Conservation (phyloP, 2,888 invertebrate genomes). For the Polydesmus complanatus region DNA sequence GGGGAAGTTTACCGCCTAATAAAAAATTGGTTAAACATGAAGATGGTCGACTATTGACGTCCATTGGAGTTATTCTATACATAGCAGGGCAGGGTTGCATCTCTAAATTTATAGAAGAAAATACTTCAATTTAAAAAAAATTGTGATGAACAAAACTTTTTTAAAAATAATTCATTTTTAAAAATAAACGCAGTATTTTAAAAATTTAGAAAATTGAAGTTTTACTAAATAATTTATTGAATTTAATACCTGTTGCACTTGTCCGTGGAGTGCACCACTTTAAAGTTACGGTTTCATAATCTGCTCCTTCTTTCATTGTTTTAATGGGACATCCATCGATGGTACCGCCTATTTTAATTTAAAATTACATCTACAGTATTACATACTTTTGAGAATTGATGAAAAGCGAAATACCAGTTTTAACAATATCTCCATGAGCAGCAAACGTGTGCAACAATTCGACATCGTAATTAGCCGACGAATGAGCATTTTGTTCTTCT, state of each 20-base stretch:
- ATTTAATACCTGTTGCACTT: constrained; percentile 30
- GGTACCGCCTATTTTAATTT: neutral
- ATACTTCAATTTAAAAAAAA: too few relatives aligned
- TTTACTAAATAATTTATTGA: neutral
- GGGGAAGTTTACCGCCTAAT: constrained; percentile 58
- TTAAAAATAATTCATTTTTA: constrained; percentile 1
- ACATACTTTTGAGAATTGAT: neutral
- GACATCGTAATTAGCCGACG: constrained; percentile 96
- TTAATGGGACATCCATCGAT: constrained; percentile 14
- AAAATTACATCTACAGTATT: neutral
- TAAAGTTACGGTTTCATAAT: constrained; percentile 71
- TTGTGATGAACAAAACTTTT: too few relatives aligned
- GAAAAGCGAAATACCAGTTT: constrained; percentile 24
- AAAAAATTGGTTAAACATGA: constrained; percentile 94
- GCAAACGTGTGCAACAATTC: constrained; percentile 82
- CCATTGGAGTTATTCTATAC: constrained; percentile 84
- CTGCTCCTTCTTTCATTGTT: constrained; percentile 25
- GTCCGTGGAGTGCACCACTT: constrained; percentile 94
- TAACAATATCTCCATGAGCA: constrained; percentile 68
- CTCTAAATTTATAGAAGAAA: constrained; percentile 36
- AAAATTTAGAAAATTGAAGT: neutral
- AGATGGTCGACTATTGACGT: constrained; percentile 91
- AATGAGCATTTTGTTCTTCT: constrained; percentile 95
- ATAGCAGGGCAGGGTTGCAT: constrained; percentile 70
- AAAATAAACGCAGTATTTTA: constrained; percentile 1